Evolutionary conservation across 2,113 vertebrate genomes (phyloP), one percentile per base, ranked within the genome.

Genomic region (Baryphthengus martii): DNA sequence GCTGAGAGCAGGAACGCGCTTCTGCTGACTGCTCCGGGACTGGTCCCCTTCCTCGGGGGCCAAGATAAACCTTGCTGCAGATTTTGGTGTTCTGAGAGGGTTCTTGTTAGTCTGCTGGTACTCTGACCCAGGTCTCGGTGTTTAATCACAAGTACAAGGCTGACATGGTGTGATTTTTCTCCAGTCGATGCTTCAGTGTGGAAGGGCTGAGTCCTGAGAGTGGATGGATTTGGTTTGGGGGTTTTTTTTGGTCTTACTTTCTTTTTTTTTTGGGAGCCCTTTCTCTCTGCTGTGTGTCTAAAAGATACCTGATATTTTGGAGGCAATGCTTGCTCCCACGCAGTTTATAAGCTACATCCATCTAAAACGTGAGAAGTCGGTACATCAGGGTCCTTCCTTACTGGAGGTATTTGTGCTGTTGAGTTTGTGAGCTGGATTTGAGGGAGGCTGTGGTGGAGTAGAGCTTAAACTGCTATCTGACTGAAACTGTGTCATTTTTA

Each of bases 111-210:
- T 14, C 53, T 90, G 62, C 59, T 88, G 88, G 55, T 56, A 6
- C 79, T 73, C 13, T 42, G 45, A 52, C 52, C 63, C n/a, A 45
- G 19, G 33, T 79, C 39, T 20, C 3, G 2, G 71, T 44, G 14
- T 74, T 71, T 56, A 16, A 18, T 85, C 39, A 23, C 75, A 67
- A 45, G 35, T 40, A 55, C 29, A 25, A n/a, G 65, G 28, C 72
- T 71, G 88, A 31, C 26, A 2, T 1, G 24, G 20, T 49, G 52
- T 37, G 65, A 42, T 53, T 79, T 83, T 52, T 23, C 39, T 44
- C 12, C 21, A 3, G 42, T 31, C 2, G 4, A 6, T 65, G 66
- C 35, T 85, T 74, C 49, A 2, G 15, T 0, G 1, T 28, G 12
- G 26, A 84, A 89, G 20, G 67, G 37, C 47, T 0, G 0, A 52